These are phyloP conservation scores for Gallinago paraguaiae DNA, from an alignment of 2,113 vertebrate genomes.

Conservation along the genomic window DNA sequence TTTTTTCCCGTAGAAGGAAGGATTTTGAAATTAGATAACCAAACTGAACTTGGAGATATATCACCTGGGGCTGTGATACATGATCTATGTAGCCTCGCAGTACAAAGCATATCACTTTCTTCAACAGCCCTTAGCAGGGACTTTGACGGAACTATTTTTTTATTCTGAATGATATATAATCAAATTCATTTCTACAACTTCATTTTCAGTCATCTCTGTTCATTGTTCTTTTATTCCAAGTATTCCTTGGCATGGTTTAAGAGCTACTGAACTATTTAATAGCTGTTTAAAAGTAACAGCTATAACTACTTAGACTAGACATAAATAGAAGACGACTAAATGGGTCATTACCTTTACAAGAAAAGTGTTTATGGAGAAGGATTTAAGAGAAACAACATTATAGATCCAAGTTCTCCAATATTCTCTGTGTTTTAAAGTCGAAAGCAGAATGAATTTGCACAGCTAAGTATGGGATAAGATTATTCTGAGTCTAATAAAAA, in stretches of 20 bases:
- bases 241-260: slow-evolving; percentile 70
- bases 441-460: not conserved
- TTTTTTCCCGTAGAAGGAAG: not conserved
- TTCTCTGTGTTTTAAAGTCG: not conserved
- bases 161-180: slow-evolving; percentile 56
- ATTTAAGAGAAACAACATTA: slow-evolving; percentile 11
- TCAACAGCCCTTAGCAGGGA: not conserved
- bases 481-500: not conserved
- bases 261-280: slow-evolving; percentile 62
- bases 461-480: not conserved
- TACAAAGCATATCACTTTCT: slow-evolving; percentile 3
- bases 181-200: slow-evolving; percentile 58
- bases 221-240: slow-evolving; percentile 73
- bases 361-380: not conserved
- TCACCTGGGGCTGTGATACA: not conserved
- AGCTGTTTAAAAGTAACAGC: slow-evolving; percentile 42
- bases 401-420: not conserved
- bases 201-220: slow-evolving; percentile 70
- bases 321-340: not conserved
- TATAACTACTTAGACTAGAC: slow-evolving; percentile 28
- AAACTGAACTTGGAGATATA: not conserved
- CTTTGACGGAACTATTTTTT: slow-evolving; percentile 53
- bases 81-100: not conserved
- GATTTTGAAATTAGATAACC: not conserved
- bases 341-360: not conserved